Evolutionary conservation across 2,888 invertebrate species (phyloP).

Genomic region (Platycheirus albimanus): DNA sequence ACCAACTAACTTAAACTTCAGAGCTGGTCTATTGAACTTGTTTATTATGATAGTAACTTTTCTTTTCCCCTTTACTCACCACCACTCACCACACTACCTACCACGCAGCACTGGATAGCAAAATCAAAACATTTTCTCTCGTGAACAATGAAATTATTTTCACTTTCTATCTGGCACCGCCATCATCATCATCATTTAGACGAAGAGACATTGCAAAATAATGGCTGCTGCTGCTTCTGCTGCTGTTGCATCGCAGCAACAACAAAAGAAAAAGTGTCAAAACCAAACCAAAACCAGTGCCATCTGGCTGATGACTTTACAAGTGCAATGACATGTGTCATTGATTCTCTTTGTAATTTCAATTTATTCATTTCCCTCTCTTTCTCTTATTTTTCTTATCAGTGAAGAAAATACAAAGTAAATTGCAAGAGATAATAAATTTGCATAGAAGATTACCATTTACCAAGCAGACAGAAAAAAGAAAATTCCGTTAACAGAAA

Average conservation of each 20-base stretch:
- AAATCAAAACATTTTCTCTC: conserved; percentile 62
- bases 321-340: conserved; percentile 65
- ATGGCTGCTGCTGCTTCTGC: no score
- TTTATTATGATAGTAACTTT: conserved; percentile 55
- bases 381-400: conserved; percentile 33
- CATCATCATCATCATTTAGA: conserved; percentile 38
- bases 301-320: conserved; percentile 62
- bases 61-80: conserved; percentile 35
- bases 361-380: conserved; percentile 15
- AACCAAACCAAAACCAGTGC: conserved; percentile 42
- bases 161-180: conserved; percentile 73
- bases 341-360: conserved; percentile 33
- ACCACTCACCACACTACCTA: conserved; percentile 7
- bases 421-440: conserved; percentile 36
- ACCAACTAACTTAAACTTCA: conserved; percentile 35
- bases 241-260: no score
- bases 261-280: conserved; percentile 57
- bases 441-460: conserved; percentile 46
- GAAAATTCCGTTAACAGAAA: conserved; percentile 30
- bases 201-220: conserved; percentile 53
- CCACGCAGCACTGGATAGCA: neutral
- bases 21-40: conserved; percentile 67
- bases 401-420: conserved; percentile 31
- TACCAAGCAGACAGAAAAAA: conserved; percentile 25
- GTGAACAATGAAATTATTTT: conserved; percentile 70